Evolutionary conservation across 2,888 invertebrate genomes (phyloP).

Genomic region (Rutpela maculata): DNA sequence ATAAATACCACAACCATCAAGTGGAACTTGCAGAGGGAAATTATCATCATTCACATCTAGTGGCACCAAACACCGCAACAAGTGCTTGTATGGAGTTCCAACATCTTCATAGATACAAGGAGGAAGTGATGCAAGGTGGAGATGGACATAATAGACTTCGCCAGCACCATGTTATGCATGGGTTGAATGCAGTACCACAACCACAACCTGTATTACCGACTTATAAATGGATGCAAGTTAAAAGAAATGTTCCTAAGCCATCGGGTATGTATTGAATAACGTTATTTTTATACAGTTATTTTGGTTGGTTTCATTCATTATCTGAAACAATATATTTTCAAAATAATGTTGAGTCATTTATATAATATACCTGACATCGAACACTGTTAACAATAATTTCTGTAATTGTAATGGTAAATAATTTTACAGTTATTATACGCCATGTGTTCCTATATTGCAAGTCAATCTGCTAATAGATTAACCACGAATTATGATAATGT

Average conservation of each 20-base stretch:
- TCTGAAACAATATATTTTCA: background rate
- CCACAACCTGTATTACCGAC: constrained; percentile 86
- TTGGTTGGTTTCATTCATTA: constrained; percentile 18
- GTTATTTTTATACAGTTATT: background rate
- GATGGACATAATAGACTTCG: constrained; percentile 67
- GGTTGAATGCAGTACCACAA: constrained; percentile 68
- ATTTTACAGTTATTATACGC: too few relatives aligned
- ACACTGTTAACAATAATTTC: too few relatives aligned
- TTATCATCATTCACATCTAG: constrained; percentile 73
- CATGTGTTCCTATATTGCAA: too few relatives aligned
- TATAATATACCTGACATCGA: too few relatives aligned
- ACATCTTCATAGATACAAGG: constrained; percentile 79
- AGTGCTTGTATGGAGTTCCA: constrained; percentile 78
- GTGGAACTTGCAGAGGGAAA: constrained; percentile 62
- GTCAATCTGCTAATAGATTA: too few relatives aligned
- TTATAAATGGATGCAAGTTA: constrained; percentile 99
- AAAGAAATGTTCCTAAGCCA: constrained; percentile 96
- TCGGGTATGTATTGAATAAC: constrained; percentile 80
- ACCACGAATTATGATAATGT: too few relatives aligned
- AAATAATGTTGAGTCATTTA: background rate
- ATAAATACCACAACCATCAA: constrained; percentile 73
- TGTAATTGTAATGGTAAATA: too few relatives aligned
- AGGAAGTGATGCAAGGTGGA: constrained; percentile 72
- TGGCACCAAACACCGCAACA: constrained; percentile 65
- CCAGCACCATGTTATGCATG: constrained; percentile 68